These are phyloP conservation scores for Podocnemis expansa DNA, from an alignment of 2,113 vertebrate genomes.

Conservation along the genomic window DNA sequence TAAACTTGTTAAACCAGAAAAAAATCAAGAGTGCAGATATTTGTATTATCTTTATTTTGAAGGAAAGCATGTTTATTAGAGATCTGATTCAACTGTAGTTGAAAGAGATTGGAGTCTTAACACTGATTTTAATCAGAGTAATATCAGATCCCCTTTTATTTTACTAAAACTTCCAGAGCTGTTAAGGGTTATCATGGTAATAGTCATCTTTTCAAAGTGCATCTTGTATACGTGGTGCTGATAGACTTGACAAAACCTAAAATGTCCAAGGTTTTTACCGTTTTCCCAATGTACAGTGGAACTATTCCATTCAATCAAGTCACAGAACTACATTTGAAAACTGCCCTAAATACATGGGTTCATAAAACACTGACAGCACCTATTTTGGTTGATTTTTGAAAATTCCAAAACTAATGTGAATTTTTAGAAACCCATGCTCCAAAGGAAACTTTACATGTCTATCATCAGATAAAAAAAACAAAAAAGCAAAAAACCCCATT, in stretches of 20 bases:
- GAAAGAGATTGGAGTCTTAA: background rate
- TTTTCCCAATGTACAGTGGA: background rate
- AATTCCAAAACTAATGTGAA: background rate
- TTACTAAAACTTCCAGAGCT: background rate
- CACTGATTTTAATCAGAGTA: background rate
- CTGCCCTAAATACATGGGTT: background rate
- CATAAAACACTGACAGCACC: slow-evolving; percentile 28
- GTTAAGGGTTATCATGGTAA: background rate
- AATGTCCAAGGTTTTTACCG: slow-evolving; percentile 19
- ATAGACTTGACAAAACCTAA: background rate
- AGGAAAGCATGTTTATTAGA: background rate
- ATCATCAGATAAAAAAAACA: slow-evolving; percentile 16
- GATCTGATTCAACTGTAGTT: background rate
- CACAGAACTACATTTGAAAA: slow-evolving; percentile 15
- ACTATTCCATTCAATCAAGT: background rate
- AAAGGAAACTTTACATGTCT: slow-evolving; percentile 4
- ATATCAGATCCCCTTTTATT: background rate
- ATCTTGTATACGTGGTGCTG: background rate
- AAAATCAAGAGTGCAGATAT: background rate
- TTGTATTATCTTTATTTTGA: background rate
- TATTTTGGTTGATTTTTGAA: slow-evolving; percentile 6
- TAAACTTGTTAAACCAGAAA: background rate
- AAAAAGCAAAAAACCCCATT: no score
- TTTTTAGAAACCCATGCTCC: background rate
- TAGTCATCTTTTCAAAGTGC: slow-evolving; percentile 5